Evolutionary conservation across 2,888 invertebrate species (phyloP).

Genomic region (Plebejus melissa): DNA sequence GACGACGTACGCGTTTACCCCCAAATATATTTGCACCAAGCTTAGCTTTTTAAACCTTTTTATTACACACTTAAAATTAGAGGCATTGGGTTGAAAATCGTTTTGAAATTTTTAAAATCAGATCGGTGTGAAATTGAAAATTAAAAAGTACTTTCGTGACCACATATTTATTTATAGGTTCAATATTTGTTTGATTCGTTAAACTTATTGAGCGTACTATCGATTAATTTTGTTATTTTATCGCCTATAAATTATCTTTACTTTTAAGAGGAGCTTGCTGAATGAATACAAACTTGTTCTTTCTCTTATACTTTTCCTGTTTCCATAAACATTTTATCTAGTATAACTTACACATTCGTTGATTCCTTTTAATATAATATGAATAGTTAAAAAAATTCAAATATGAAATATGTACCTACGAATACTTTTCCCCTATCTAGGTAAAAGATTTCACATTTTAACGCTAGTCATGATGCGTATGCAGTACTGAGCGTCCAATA

Average conservation of each 20-base stretch:
- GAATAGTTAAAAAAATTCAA: too few species aligned
- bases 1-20: conserved; percentile 58
- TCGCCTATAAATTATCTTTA: neutral
- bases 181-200: conserved; percentile 19
- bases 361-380: too few species aligned
- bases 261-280: neutral
- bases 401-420: neutral
- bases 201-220: neutral
- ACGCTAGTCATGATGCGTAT: conserved; percentile 56
- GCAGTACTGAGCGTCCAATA: conserved; percentile 60
- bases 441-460: conserved; percentile 42
- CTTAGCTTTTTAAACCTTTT: conserved; percentile 37
- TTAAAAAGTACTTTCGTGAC: conserved; percentile 57
- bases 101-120: neutral
- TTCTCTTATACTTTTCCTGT: neutral
- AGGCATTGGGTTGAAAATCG: neutral
- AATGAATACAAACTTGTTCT: too few species aligned
- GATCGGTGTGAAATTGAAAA: conserved; percentile 74
- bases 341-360: neutral
- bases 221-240: too few species aligned
- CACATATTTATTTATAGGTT: conserved; percentile 63
- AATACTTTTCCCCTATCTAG: neutral
- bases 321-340: too few species aligned
- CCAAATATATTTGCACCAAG: conserved; percentile 53
- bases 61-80: neutral